Percentiles rank a stretch among this genome's conserved stretches.
phyloP scores from a whole-genome alignment of 2,888 invertebrate species.

The Therioaphis trifolii region DNA sequence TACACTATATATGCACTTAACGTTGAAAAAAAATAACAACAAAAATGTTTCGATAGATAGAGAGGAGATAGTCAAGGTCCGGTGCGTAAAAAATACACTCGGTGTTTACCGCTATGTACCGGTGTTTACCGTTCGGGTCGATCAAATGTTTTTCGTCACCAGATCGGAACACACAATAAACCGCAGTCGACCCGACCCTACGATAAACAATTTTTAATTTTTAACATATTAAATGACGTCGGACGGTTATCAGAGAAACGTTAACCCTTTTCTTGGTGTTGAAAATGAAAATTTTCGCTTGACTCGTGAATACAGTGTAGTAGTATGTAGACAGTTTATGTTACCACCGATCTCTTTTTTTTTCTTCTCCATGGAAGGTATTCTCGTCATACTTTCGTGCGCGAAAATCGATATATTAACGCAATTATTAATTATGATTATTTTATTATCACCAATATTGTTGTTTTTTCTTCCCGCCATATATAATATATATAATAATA shows the following conservation, averaged over 20 bases:
- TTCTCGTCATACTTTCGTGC: slow-evolving; percentile 23
- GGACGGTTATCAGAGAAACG: background rate
- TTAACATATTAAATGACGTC: background rate
- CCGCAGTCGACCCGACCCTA: background rate
- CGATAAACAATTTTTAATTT: background rate
- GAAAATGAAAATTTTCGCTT: slow-evolving; percentile 33
- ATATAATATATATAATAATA: too few species aligned
- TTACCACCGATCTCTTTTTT: slow-evolving; percentile 16
- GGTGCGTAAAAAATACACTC: slow-evolving; percentile 47
- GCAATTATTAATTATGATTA: slow-evolving; percentile 47
- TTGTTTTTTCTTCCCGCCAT: background rate
- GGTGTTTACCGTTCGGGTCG: slow-evolving; percentile 60
- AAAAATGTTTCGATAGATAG: slow-evolving; percentile 23
- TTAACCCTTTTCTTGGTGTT: background rate
- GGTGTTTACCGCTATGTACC: slow-evolving; percentile 50
- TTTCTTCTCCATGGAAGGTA: background rate
- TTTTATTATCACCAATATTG: slow-evolving; percentile 9
- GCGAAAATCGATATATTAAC: slow-evolving; percentile 49
- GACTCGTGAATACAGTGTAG: background rate
- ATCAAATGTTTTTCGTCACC: slow-evolving; percentile 56
- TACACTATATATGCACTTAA: background rate
- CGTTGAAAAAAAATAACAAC: background rate
- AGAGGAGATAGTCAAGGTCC: slow-evolving; percentile 55
- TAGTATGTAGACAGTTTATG: too few species aligned
- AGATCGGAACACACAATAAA: slow-evolving; percentile 37